phyloP scores from a whole-genome alignment of 2,113 vertebrate genomes.

The Aythya baeri region DNA sequence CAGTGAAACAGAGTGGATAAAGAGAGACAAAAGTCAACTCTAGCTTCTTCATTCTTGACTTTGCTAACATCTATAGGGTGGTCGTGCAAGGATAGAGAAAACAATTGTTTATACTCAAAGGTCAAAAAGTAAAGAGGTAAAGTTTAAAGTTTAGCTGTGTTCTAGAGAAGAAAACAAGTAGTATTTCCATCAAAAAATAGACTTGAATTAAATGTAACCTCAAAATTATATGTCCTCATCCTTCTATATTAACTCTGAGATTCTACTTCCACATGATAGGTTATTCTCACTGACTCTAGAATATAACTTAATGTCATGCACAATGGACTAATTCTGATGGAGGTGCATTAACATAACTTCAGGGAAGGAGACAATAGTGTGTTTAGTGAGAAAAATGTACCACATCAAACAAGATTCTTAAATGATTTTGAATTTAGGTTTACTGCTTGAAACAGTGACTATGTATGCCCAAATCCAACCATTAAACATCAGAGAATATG shows the following conservation, averaged over 20 bases:
- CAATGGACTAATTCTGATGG: neutral
- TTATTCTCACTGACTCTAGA: neutral
- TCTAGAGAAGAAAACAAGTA: neutral
- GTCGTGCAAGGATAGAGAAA: neutral
- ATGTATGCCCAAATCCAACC: neutral
- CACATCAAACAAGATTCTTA: neutral
- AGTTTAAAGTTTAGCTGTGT: neutral
- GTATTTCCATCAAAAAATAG: neutral
- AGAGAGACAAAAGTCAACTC: neutral
- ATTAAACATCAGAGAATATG: neutral
- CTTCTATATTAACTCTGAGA: neutral
- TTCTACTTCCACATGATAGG: neutral
- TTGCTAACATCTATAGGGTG: neutral
- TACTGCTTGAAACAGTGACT: neutral
- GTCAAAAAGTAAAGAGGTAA: neutral
- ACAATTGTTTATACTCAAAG: neutral
- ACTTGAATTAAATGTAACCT: neutral
- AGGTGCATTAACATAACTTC: neutral
- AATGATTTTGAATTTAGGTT: neutral
- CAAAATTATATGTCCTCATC: neutral
- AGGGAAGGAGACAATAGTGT: neutral
- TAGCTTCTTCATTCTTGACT: neutral
- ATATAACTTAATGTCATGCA: neutral
- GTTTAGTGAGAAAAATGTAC: neutral
- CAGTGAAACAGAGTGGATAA: neutral